A percentile compares a stretch with the other conserved stretches of the same genome.
Conservation (phyloP, 2,888 invertebrate species). For the Lasioglossum zephyrum region DNA sequence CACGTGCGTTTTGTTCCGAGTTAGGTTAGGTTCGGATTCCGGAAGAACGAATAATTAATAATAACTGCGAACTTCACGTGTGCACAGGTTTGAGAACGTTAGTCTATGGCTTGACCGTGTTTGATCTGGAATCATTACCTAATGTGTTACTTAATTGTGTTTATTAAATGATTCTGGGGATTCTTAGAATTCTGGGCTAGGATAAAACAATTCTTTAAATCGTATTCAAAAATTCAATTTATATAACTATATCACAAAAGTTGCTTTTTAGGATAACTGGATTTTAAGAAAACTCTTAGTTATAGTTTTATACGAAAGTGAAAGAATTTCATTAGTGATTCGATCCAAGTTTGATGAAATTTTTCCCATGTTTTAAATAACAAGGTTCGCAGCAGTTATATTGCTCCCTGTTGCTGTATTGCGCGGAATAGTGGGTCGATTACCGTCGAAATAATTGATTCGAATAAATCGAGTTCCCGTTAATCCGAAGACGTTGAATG, state of each 20-base stretch:
- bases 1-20: not conserved
- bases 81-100: not conserved
- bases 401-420: not conserved
- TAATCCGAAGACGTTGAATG: not conserved
- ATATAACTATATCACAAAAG: too few relatives aligned
- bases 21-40: not conserved
- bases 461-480: not conserved
- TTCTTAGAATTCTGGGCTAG: not conserved
- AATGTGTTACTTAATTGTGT: too few relatives aligned
- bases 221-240: too few relatives aligned
- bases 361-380: not conserved
- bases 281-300: too few relatives aligned
- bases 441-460: not conserved
- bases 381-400: not conserved
- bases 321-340: not conserved
- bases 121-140: not conserved
- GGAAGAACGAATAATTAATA: not conserved
- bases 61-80: not conserved
- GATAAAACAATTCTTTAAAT: not conserved
- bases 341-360: not conserved
- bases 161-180: not conserved
- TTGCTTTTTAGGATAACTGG: too few relatives aligned
- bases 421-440: not conserved
- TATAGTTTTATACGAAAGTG: not conserved
- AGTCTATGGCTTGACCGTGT: not conserved